These are phyloP conservation scores for Crotalus tigris DNA, from an alignment of 2,113 vertebrate genomes.

Conservation along the genomic window DNA sequence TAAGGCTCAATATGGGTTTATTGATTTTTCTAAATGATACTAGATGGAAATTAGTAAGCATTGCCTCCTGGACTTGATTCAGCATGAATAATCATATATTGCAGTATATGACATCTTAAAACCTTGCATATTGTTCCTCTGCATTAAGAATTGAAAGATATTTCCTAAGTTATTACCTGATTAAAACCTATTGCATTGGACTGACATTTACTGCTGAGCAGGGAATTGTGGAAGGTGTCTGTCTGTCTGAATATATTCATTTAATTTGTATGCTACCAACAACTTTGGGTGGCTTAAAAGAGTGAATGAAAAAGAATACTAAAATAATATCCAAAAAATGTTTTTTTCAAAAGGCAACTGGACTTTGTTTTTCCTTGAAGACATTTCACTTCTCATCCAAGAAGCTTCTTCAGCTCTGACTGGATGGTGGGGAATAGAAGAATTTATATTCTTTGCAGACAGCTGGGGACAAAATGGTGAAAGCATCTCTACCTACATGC, in stretches of 20 bases:
- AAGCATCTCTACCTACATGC: too few species aligned
- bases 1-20: constrained; percentile 3
- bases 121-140: neutral
- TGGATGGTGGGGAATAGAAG: too few species aligned
- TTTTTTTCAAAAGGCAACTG: too few species aligned
- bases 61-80: neutral
- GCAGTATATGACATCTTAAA: neutral
- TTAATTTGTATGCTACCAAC: neutral
- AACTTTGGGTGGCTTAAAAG: neutral
- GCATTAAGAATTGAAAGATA: neutral
- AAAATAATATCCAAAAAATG: neutral
- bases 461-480: too few species aligned
- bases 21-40: neutral
- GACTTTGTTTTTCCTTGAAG: too few species aligned
- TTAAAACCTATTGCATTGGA: neutral
- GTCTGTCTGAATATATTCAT: neutral
- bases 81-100: neutral
- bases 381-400: too few species aligned
- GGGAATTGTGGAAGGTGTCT: neutral
- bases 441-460: too few species aligned
- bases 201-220: neutral
- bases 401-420: too few species aligned
- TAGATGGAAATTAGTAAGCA: neutral
- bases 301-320: neutral
- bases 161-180: neutral